These are phyloP conservation scores for Drosophila buzzatii DNA, from an alignment of 2,888 invertebrate species.

Conservation along the genomic window DNA sequence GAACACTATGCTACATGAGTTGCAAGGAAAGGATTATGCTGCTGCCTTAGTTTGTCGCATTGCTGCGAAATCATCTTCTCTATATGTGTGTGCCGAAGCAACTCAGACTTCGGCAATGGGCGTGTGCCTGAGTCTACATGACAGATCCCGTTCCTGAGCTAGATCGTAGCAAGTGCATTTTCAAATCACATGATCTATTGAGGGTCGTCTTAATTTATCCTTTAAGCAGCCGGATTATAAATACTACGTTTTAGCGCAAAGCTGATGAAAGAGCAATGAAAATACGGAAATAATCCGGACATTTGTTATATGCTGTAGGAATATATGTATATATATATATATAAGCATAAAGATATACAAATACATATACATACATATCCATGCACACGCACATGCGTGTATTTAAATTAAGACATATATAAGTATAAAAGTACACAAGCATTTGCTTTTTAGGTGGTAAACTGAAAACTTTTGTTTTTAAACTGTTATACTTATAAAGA, in stretches of 20 bases:
- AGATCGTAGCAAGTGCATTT: slow-evolving; percentile 7
- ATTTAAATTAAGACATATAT: slow-evolving; percentile 4
- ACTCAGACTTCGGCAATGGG: slow-evolving; percentile 8
- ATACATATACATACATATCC: background rate
- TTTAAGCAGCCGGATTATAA: background rate
- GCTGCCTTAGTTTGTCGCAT: slow-evolving; percentile 33
- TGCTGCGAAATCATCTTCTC: slow-evolving; percentile 39
- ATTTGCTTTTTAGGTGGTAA: slow-evolving; percentile 48
- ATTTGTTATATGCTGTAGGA: background rate
- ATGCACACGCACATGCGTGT: background rate
- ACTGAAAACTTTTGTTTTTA: slow-evolving; percentile 66
- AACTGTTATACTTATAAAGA: slow-evolving; percentile 52
- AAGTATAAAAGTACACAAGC: slow-evolving; percentile 30
- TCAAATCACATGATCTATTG: background rate
- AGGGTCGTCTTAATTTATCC: background rate
- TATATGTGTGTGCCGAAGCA: slow-evolving; percentile 4
- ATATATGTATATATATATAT: background rate
- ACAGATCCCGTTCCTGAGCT: background rate
- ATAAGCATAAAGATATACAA: background rate
- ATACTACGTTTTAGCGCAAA: background rate
- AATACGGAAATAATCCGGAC: slow-evolving; percentile 13
- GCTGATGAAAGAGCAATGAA: slow-evolving; percentile 5
- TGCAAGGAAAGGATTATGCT: slow-evolving; percentile 62
- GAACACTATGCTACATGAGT: slow-evolving; percentile 24
- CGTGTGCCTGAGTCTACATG: slow-evolving; percentile 2